Evolutionary conservation across 2,113 vertebrate species (phyloP).

Genomic region (Patagioenas fasciata): DNA sequence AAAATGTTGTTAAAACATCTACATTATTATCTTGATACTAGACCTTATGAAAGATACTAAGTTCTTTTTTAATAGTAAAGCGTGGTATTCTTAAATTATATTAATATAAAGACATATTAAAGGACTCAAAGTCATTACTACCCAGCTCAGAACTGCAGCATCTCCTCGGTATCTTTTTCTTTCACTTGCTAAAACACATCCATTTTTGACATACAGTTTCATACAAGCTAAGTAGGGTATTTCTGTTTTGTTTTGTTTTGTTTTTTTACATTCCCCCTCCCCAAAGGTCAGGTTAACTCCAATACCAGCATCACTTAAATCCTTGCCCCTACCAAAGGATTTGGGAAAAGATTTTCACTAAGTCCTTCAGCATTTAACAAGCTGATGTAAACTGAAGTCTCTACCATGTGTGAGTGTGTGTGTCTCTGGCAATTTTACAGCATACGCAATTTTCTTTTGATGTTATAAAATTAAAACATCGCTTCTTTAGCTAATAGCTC

Average conservation of each 20-base stretch:
- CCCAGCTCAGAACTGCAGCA: slow-evolving; percentile 75
- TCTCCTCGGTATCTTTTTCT: background rate
- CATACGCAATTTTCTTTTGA: background rate
- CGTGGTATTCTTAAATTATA: slow-evolving; percentile 83
- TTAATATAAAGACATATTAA: slow-evolving; percentile 80
- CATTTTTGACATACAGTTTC: slow-evolving; percentile 49
- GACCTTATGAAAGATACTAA: slow-evolving; percentile 78
- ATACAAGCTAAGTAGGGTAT: slow-evolving; percentile 22
- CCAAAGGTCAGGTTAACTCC: slow-evolving; percentile 15
- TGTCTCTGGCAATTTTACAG: background rate
- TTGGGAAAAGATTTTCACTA: background rate
- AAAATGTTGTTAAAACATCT: slow-evolving; percentile 82
- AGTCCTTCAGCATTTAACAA: background rate
- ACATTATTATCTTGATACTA: slow-evolving; percentile 83
- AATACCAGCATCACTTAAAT: background rate
- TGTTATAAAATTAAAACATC: background rate
- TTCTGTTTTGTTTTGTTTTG: background rate
- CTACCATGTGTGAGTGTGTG: background rate
- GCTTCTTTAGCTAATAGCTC: background rate
- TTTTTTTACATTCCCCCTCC: background rate
- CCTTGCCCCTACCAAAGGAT: background rate
- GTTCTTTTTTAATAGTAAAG: slow-evolving; percentile 82
- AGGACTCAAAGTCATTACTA: slow-evolving; percentile 74
- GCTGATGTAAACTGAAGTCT: background rate
- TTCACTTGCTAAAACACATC: slow-evolving; percentile 2